Evolutionary conservation across 2,888 invertebrate species (phyloP).

Genomic region (Apotomis betuletana): DNA sequence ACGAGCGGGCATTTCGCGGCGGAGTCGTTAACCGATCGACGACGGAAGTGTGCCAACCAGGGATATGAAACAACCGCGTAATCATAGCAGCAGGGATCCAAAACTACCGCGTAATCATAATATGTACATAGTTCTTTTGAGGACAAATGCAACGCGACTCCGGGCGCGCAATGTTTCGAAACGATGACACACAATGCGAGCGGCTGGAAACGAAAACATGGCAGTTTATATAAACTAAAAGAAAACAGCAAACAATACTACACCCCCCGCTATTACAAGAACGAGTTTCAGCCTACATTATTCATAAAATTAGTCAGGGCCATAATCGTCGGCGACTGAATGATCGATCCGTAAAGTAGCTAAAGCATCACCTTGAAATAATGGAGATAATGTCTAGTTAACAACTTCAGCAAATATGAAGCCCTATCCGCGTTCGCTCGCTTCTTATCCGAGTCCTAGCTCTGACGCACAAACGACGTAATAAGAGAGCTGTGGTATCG

Average conservation of each 20-base stretch:
- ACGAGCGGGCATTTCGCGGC: conserved; percentile 11
- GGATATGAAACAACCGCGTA: conserved; percentile 20
- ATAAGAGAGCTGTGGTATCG: conserved; percentile 11
- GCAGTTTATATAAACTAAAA: conserved; percentile 8
- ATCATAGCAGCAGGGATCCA: conserved; percentile 17
- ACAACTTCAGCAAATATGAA: conserved; percentile 14
- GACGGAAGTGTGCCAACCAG: conserved; percentile 35
- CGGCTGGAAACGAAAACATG: background rate
- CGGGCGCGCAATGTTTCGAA: conserved; percentile 4
- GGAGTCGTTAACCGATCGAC: conserved; percentile 21
- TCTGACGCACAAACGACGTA: conserved; percentile 14
- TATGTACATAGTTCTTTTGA: conserved; percentile 10
- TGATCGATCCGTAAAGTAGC: conserved; percentile 20
- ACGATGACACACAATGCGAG: conserved; percentile 13
- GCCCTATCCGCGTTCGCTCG: conserved; percentile 3
- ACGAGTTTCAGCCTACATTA: conserved; percentile 25
- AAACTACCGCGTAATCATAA: conserved; percentile 16
- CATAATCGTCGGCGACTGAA: conserved; percentile 13
- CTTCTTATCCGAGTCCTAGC: conserved; percentile 5
- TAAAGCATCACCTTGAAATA: conserved; percentile 12
- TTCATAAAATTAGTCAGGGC: conserved; percentile 36
- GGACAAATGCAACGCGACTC: conserved; percentile 22
- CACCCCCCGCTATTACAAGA: conserved; percentile 1
- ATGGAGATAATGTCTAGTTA: conserved; percentile 19
- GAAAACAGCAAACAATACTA: conserved; percentile 14